phyloP scores from a whole-genome alignment of 2,888 invertebrate genomes.

The Teleiodes luculella region DNA sequence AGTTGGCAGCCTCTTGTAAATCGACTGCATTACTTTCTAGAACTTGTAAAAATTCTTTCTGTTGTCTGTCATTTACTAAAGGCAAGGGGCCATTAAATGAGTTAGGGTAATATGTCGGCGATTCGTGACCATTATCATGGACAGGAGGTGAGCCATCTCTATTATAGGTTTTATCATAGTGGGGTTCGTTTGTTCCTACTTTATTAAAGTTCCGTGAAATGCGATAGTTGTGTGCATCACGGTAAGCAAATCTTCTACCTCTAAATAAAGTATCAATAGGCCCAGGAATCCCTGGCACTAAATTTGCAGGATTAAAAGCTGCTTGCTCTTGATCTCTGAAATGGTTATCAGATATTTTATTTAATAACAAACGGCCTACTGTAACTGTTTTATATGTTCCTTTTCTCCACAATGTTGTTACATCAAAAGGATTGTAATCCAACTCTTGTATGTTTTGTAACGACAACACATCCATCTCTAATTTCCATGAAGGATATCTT shows the following conservation, averaged over 20 bases:
- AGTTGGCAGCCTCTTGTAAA: slow-evolving; percentile 81
- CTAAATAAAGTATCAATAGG: slow-evolving; percentile 50
- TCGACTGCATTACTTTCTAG: slow-evolving; percentile 42
- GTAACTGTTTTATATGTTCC: slow-evolving; percentile 48
- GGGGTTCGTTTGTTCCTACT: slow-evolving; percentile 47
- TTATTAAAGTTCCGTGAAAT: slow-evolving; percentile 46
- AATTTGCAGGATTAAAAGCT: slow-evolving; percentile 50
- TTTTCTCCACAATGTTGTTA: slow-evolving; percentile 53
- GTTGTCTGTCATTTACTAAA: slow-evolving; percentile 64
- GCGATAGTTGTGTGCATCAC: slow-evolving; percentile 52
- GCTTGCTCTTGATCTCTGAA: slow-evolving; percentile 46
- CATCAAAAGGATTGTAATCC: slow-evolving; percentile 57
- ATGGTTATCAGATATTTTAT: slow-evolving; percentile 46
- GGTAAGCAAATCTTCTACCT: slow-evolving; percentile 44
- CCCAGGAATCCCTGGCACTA: slow-evolving; percentile 61
- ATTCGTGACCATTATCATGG: slow-evolving; percentile 87
- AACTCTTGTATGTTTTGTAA: slow-evolving; percentile 37
- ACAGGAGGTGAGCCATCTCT: slow-evolving; percentile 81
- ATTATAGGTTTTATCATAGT: slow-evolving; percentile 43
- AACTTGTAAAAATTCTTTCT: slow-evolving; percentile 34
- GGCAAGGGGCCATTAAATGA: slow-evolving; percentile 91
- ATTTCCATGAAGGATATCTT: slow-evolving; percentile 58
- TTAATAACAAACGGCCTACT: slow-evolving; percentile 48
- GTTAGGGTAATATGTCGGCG: slow-evolving; percentile 96
- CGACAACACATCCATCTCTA: slow-evolving; percentile 54